Conservation (phyloP, 2,888 invertebrate species). For the Megastigmus dorsalis region DNA sequence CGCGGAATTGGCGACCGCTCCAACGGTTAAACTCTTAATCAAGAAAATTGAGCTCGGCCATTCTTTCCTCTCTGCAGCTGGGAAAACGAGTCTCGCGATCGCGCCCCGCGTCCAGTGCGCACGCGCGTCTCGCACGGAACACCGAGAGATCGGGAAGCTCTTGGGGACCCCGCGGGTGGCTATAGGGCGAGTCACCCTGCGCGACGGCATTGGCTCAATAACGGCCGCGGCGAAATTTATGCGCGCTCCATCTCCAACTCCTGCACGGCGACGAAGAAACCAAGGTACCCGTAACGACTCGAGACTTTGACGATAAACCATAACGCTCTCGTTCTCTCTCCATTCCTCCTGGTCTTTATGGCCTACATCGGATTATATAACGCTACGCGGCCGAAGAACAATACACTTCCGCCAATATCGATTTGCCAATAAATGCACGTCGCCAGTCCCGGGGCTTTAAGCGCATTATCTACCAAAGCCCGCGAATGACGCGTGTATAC, state of each 20-base stretch:
- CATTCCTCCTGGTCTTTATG: too few species aligned
- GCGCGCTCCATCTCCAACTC: neutral
- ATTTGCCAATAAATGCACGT: neutral
- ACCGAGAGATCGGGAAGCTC: too few species aligned
- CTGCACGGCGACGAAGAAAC: neutral
- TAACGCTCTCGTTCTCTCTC: neutral
- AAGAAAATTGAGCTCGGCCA: too few species aligned
- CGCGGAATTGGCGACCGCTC: too few species aligned
- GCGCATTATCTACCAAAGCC: neutral
- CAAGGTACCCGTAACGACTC: neutral
- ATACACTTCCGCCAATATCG: conserved; percentile 10
- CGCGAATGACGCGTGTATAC: neutral
- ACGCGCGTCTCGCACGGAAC: too few species aligned
- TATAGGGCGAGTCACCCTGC: too few species aligned
- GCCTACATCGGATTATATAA: too few species aligned
- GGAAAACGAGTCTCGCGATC: too few species aligned
- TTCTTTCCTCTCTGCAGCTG: too few species aligned
- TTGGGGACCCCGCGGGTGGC: too few species aligned
- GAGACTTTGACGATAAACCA: conserved; percentile 18
- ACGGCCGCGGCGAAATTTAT: neutral
- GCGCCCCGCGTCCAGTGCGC: too few species aligned
- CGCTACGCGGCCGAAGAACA: neutral
- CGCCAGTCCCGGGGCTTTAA: neutral
- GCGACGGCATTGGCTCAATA: neutral
- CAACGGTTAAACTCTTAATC: too few species aligned